A percentile compares a stretch with the other conserved stretches of the same genome.
Evolutionary conservation across 2,888 invertebrate genomes (phyloP).

Genomic region (Chymomyza caudatula): DNA sequence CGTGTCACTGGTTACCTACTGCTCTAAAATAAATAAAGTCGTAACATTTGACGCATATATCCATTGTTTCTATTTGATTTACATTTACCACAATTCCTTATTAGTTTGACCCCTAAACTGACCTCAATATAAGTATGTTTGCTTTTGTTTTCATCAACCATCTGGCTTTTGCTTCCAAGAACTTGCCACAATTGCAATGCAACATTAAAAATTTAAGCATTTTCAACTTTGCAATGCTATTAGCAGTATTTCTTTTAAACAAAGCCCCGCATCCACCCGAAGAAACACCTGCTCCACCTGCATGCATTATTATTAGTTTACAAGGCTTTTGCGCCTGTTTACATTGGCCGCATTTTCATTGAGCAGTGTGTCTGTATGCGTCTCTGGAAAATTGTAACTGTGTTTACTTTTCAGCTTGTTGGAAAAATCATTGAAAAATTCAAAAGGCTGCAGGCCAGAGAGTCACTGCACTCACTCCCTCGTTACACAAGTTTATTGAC

Average conservation of each 20-base stretch:
- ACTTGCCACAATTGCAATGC: not conserved
- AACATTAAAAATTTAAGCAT: no score
- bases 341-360: slow-evolving; percentile 31
- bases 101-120: not conserved
- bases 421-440: slow-evolving; percentile 23
- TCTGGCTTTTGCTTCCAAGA: not conserved
- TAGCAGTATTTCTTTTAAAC: not conserved
- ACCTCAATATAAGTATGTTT: not conserved
- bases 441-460: slow-evolving; percentile 23
- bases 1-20: no score
- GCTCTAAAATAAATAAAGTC: no score
- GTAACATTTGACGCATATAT: no score
- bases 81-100: not conserved
- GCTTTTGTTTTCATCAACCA: not conserved
- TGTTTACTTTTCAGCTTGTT: slow-evolving; percentile 35
- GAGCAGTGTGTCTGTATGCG: slow-evolving; percentile 1
- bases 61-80: no score
- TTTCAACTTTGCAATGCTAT: not conserved
- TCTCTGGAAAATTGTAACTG: slow-evolving; percentile 20
- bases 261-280: not conserved
- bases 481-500: not conserved
- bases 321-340: slow-evolving; percentile 39
- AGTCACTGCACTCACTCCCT: not conserved
- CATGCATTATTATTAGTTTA: slow-evolving; percentile 34
- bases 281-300: not conserved